A percentile compares a stretch with the other conserved stretches of the same genome.
These are phyloP conservation scores for Nomada ferruginata DNA, from an alignment of 2,888 invertebrate genomes.

Conservation along the genomic window DNA sequence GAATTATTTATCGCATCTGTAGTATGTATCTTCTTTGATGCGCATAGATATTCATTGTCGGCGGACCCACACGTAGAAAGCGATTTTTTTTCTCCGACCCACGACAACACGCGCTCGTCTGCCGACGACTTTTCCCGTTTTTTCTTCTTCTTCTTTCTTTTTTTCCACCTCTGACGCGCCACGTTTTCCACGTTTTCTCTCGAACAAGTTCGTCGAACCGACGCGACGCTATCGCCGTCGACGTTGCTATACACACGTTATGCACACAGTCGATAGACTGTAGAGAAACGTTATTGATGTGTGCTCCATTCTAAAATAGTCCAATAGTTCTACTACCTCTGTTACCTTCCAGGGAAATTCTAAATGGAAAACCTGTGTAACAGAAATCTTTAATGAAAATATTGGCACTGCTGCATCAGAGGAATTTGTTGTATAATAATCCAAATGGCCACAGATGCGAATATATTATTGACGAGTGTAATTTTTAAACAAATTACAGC, in stretches of 20 bases:
- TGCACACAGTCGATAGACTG: not conserved
- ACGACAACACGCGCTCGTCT: slow-evolving; percentile 2
- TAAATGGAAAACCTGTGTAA: no score
- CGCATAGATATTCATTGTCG: not conserved
- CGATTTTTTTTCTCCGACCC: slow-evolving; percentile 42
- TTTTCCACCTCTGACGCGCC: not conserved
- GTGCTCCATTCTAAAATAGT: no score
- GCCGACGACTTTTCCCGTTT: not conserved
- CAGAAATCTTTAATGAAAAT: no score
- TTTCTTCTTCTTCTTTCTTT: not conserved
- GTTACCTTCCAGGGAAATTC: no score
- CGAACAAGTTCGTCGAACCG: slow-evolving; percentile 42
- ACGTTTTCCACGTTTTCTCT: slow-evolving; percentile 19
- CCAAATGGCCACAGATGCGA: no score
- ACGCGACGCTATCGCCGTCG: slow-evolving; percentile 19
- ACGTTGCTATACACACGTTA: not conserved
- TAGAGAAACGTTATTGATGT: not conserved
- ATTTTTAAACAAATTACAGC: no score
- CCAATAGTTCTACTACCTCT: no score
- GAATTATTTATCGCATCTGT: no score
- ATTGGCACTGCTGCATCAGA: no score
- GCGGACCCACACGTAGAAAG: slow-evolving; percentile 33
- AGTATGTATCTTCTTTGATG: no score
- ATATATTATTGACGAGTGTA: no score
- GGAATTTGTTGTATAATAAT: no score